A percentile compares a stretch with the other conserved stretches of the same genome.
Conservation (phyloP, 2,797 vertebrate species). For the Arctocebus calabarensis region DNA sequence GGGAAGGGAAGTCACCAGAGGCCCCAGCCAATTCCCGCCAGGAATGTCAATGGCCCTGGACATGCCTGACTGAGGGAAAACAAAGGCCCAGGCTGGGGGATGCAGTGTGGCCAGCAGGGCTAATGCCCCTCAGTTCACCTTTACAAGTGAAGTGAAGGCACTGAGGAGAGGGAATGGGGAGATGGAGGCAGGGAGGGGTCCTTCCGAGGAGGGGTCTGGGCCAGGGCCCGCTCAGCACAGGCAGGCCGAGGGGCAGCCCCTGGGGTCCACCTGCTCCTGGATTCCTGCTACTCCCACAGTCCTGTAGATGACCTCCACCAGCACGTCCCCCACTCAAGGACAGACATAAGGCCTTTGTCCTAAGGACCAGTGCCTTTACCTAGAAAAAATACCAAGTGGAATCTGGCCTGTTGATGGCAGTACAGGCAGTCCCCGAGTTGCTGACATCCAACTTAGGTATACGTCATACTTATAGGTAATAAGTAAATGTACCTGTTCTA, state of each 20-base stretch:
- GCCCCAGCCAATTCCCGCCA: too few species aligned
- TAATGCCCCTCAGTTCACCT: too few species aligned
- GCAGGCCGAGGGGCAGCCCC: too few species aligned
- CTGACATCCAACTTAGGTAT: too few species aligned
- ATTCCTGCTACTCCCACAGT: too few species aligned
- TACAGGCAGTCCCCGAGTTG: neutral
- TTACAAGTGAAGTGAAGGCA: neutral
- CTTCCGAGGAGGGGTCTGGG: neutral
- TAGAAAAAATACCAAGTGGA: neutral
- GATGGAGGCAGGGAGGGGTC: neutral
- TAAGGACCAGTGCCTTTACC: too few species aligned
- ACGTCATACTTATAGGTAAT: too few species aligned
- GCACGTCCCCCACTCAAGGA: neutral
- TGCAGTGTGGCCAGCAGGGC: neutral
- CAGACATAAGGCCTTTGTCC: neutral
- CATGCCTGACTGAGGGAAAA: neutral
- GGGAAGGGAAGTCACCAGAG: neutral
- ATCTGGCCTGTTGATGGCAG: neutral
- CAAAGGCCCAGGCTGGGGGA: neutral
- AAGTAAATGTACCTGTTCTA: too few species aligned
- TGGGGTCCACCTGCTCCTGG: too few species aligned
- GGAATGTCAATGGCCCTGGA: neutral
- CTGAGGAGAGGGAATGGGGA: neutral
- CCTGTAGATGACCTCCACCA: neutral
- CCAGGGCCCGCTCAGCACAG: too few species aligned